These are phyloP conservation scores for Leptinotarsa undecemlineata DNA, from an alignment of 1,140 invertebrate genomes.

Conservation along the genomic window DNA sequence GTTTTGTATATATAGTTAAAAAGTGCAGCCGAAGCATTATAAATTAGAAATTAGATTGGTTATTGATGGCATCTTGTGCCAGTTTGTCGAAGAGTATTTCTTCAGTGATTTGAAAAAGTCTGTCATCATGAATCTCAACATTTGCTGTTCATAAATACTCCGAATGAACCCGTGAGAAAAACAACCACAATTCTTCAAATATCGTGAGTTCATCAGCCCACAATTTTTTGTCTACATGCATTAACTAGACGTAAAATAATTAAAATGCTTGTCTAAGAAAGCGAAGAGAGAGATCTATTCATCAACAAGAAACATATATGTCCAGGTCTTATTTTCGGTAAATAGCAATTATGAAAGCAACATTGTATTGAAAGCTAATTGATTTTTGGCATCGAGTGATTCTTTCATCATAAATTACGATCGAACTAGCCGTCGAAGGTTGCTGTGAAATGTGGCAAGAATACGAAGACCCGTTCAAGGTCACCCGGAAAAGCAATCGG, in stretches of 20 bases:
- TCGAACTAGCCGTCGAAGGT: not conserved
- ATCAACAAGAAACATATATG: not conserved
- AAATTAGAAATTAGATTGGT: no score
- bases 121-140: no score
- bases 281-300: not conserved
- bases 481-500: slow-evolving; percentile 16
- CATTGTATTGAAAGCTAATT: not conserved
- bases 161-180: not conserved
- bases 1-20: no score
- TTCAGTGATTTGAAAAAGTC: no score
- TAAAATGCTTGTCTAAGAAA: not conserved
- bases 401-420: slow-evolving; percentile 18
- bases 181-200: not conserved
- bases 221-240: not conserved
- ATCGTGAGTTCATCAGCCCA: slow-evolving; percentile 3
- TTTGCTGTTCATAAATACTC: no score
- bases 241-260: not conserved
- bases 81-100: no score
- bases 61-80: no score
- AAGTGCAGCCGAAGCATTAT: no score
- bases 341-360: slow-evolving; percentile 14
- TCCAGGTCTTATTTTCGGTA: not conserved
- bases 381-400: slow-evolving; percentile 7
- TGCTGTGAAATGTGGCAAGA: not conserved
- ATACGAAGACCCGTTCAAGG: slow-evolving; percentile 17